Base-by-base conservation (phyloP, 2,113 vertebrate species). In the Sciurus niger region DNA sequence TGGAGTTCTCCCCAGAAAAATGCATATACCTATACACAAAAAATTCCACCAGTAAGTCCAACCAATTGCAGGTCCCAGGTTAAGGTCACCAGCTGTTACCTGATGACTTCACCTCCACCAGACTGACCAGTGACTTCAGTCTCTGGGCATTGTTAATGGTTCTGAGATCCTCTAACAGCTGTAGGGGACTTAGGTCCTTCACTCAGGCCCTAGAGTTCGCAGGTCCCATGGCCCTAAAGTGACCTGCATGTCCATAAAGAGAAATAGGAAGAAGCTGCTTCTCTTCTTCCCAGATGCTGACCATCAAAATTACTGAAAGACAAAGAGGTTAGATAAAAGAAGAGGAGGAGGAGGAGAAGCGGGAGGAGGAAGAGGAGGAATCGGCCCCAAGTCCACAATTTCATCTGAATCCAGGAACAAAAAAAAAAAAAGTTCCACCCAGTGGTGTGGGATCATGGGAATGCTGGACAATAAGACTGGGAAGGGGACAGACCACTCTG, bases 361-460 rank as follows among this genome's bases (percentile, higher is more conserved):
- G 9, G 55, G 55, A 58, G 20, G 7, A 58, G 55, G 55, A 58
- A 20, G 53, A 13, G 14, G 53, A 53, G 53, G 12, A 51, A 40
- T 72, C 78, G 65, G 20, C 12, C 58, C 58, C 55, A 78, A 84
- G 18, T 12, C 63, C 51, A 76, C 30, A 94, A 89, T 37, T 58
- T 63, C 28, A 43, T 25, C 51, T 65, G 48, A 22, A 24, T 40
- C 53, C 77, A 70, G 70, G 10, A 89, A 28, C 60, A 30, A 67
- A 67, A 11, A 76, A n/a, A n/a, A n/a, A 51, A 79, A 79, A 95
- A 96, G 32, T 43, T 94, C 79, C 77, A 77, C 65, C 73, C 79
- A 40, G 46, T 86, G 55, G 46, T 46, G 3, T 91, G 28, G 58
- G 30, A 40, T 60, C 46, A 51, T 30, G n/a, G 46, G 68, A 67